Evolutionary conservation across 2,797 vertebrate genomes (phyloP).

Genomic region (Apogon hyalosoma): DNA sequence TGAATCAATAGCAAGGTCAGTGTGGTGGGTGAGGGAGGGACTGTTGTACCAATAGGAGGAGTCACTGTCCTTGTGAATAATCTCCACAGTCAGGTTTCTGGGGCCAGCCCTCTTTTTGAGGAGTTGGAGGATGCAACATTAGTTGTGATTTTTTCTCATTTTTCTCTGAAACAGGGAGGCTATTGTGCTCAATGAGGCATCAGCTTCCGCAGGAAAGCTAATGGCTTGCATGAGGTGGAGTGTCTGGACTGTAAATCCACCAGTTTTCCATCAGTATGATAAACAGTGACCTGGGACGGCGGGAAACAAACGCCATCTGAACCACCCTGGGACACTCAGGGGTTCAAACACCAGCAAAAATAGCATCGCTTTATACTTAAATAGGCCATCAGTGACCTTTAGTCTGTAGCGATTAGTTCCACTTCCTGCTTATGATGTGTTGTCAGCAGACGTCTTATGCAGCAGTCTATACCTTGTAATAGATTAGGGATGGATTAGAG

Average conservation of each 20-base stretch:
- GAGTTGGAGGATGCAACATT: constrained; percentile 44
- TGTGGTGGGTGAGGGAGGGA: constrained; percentile 2
- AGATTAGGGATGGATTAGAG: constrained; percentile 51
- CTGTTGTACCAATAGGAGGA: constrained; percentile 19
- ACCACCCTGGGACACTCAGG: neutral
- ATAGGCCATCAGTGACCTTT: constrained; percentile 24
- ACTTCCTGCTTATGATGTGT: constrained; percentile 13
- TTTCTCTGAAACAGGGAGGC: constrained; percentile 42
- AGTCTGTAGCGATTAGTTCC: constrained; percentile 1
- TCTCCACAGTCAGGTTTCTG: constrained; percentile 31
- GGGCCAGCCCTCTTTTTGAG: constrained; percentile 3
- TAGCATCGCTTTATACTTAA: constrained; percentile 18
- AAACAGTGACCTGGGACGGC: constrained; percentile 23
- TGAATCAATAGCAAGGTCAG: constrained; percentile 26
- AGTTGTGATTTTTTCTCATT: constrained; percentile 9
- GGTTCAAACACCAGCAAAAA: neutral
- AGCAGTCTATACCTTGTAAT: constrained; percentile 32
- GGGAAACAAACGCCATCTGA: neutral
- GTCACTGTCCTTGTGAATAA: constrained; percentile 62
- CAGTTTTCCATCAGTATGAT: constrained; percentile 52
- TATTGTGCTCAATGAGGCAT: constrained; percentile 70
- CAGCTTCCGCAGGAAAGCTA: constrained; percentile 41
- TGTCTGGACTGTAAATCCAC: constrained; percentile 67
- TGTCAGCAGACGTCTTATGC: constrained; percentile 27
- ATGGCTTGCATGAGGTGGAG: constrained; percentile 53